Conservation (phyloP, 2,797 vertebrate species). For the Clarias fuscus region DNA sequence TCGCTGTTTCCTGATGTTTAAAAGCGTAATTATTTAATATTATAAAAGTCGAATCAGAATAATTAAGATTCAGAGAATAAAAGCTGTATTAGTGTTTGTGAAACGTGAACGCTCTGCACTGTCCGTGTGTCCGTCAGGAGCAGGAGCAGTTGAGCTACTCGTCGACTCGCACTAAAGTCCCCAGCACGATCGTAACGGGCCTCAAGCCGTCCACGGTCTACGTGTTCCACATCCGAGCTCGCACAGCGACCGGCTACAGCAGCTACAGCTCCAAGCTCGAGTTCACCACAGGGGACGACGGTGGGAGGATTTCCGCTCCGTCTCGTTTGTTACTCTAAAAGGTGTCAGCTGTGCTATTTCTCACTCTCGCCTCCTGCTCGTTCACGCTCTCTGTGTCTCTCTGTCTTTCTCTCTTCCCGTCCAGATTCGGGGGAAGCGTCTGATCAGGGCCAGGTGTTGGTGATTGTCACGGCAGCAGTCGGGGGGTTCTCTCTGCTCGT, state of each 20-base stretch:
- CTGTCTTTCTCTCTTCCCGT: conserved; percentile 13
- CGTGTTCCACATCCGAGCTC: conserved; percentile 92
- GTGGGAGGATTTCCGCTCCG: conserved; percentile 68
- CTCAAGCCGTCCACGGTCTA: conserved; percentile 94
- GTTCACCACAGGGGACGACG: conserved; percentile 91
- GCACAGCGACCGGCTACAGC: conserved; percentile 89
- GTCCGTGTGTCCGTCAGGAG: conserved; percentile 73
- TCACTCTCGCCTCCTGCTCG: too few species aligned
- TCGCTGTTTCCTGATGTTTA: too few species aligned
- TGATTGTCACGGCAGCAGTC: conserved; percentile 94
- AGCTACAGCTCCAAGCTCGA: conserved; percentile 95
- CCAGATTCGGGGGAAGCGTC: conserved; percentile 89
- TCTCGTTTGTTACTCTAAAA: not conserved
- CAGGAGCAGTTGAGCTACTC: conserved; percentile 97
- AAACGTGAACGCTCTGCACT: not conserved
- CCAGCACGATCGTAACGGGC: conserved; percentile 89
- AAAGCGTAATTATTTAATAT: not conserved
- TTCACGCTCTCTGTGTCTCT: not conserved
- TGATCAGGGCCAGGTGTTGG: conserved; percentile 94
- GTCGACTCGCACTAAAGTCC: conserved; percentile 89
- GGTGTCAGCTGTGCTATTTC: not conserved
- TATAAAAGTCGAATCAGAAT: not conserved
- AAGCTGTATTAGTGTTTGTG: not conserved
- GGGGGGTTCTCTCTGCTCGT: conserved; percentile 94
- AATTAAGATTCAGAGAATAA: not conserved